phyloP scores from a whole-genome alignment of 92 coral and sea anemone species.

The Galaxea fascicularis region DNA sequence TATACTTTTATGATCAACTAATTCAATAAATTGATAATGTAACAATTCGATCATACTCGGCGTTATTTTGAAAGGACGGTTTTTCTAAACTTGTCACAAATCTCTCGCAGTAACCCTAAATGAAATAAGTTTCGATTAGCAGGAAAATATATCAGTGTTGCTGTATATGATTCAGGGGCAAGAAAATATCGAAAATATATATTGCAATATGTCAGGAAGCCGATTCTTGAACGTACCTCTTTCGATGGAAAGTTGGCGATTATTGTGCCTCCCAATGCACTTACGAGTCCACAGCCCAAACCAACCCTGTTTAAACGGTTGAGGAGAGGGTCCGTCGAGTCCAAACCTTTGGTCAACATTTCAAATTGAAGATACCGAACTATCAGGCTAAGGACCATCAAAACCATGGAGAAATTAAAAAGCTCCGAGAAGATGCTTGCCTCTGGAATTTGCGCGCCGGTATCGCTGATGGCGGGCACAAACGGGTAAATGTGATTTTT shows the following conservation, averaged over 20 bases:
- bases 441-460: conserved; percentile 95
- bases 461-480: conserved; percentile 98
- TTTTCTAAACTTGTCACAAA: neutral
- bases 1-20: conserved; percentile 1
- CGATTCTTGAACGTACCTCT: conserved; percentile 72
- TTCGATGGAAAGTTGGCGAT: conserved; percentile 96
- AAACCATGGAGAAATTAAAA: conserved; percentile 85
- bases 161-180: neutral
- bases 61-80: neutral
- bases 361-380: conserved; percentile 92
- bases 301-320: conserved; percentile 85
- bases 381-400: conserved; percentile 78
- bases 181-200: neutral
- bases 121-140: neutral
- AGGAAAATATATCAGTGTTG: neutral
- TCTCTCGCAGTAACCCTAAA: neutral
- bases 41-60: neutral
- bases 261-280: conserved; percentile 88
- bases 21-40: neutral
- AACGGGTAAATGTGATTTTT: conserved; percentile 91
- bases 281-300: conserved; percentile 78
- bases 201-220: neutral
- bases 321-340: conserved; percentile 74
- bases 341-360: conserved; percentile 69
- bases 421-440: conserved; percentile 93